Evolutionary conservation across 2,113 vertebrate genomes (phyloP).

Genomic region (Vidua chalybeata): DNA sequence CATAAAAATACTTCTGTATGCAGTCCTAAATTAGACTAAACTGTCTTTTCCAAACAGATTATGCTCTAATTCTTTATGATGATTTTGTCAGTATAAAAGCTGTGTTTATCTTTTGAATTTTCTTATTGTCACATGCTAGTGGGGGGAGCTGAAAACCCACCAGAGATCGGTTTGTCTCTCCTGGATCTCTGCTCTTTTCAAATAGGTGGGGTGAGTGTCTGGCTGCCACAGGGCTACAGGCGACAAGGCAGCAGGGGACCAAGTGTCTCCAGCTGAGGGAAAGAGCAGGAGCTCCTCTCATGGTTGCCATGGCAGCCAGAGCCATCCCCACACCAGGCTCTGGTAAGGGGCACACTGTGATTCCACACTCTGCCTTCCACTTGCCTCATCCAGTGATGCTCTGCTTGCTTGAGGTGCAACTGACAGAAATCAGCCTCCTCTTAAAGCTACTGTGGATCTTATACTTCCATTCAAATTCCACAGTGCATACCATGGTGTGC

Average conservation of each 20-base stretch:
- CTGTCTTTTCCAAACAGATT: not conserved
- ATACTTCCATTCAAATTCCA: not conserved
- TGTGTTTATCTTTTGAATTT: not conserved
- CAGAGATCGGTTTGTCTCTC: not conserved
- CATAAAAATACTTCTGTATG: not conserved
- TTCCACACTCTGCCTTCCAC: not conserved
- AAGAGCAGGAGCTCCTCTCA: not conserved
- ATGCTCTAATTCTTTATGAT: not conserved
- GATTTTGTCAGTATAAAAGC: not conserved
- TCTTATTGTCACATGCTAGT: not conserved
- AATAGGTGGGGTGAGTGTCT: not conserved
- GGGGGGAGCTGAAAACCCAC: not conserved
- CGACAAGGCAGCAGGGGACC: not conserved
- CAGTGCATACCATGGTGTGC: not conserved
- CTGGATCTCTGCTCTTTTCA: rapidly evolving
- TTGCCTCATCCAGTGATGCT: rapidly evolving
- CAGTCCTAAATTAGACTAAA: not conserved
- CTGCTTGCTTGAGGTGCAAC: not conserved
- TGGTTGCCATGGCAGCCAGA: slow-evolving; percentile 26
- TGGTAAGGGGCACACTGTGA: rapidly evolving
- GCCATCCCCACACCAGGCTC: not conserved
- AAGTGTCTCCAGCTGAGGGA: not conserved
- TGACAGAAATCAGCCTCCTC: not conserved
- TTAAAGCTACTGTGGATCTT: not conserved
- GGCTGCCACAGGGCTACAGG: not conserved